Conservation (phyloP, 1,140 invertebrate genomes). For the Brachionus plicatilis region DNA sequence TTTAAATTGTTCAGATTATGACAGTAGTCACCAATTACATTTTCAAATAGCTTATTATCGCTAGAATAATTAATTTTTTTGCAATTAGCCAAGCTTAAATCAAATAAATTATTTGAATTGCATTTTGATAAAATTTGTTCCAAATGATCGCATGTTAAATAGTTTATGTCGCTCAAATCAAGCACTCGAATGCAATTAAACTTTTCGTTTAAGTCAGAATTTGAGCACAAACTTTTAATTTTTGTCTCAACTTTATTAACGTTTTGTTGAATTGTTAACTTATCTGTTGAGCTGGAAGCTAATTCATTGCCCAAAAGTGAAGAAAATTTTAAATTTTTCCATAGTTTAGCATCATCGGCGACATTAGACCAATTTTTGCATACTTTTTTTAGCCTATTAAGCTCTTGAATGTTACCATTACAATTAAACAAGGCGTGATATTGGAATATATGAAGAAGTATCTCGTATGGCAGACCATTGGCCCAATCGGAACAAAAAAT, state of each 20-base stretch:
- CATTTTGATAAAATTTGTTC: conserved; percentile 20
- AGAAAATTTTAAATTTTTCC: conserved; percentile 21
- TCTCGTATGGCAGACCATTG: conserved; percentile 7
- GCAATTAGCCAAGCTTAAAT: conserved; percentile 15
- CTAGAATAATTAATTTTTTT: neutral
- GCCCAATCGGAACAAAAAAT: neutral
- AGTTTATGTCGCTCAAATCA: conserved; percentile 5
- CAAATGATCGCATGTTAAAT: conserved; percentile 15
- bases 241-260: neutral
- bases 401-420: neutral
- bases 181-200: neutral
- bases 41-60: neutral
- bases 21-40: conserved; percentile 5
- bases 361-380: conserved; percentile 7
- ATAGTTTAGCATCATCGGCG: conserved; percentile 11
- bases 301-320: neutral
- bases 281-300: neutral
- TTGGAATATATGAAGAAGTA: neutral
- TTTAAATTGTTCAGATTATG: neutral
- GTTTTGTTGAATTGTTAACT: neutral
- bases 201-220: neutral
- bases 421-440: neutral
- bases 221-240: neutral
- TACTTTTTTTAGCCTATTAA: neutral
- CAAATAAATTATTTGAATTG: conserved; percentile 3